Conservation (phyloP, 2,797 vertebrate genomes). For the Numenius phaeopus region DNA sequence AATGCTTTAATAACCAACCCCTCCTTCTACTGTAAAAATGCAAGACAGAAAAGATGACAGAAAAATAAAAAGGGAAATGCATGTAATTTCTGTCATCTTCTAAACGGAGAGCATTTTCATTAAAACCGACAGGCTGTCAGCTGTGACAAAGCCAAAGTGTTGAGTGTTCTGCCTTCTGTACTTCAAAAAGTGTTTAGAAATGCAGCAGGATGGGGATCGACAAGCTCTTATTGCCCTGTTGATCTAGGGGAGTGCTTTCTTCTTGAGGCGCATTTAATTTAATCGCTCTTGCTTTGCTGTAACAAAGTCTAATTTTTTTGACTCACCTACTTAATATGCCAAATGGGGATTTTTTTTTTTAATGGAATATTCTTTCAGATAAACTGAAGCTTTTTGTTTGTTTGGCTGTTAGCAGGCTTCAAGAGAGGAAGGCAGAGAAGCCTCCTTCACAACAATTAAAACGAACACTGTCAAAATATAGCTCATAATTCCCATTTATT, state of each 20-base stretch:
- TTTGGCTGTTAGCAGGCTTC: slow-evolving; percentile 5
- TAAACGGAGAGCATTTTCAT: slow-evolving; percentile 75
- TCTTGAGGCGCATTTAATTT: slow-evolving; percentile 81
- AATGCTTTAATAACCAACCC: slow-evolving; percentile 57
- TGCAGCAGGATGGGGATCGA: background rate
- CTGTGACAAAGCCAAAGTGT: slow-evolving; percentile 68
- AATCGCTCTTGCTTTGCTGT: slow-evolving; percentile 80
- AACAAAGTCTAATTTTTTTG: slow-evolving; percentile 78
- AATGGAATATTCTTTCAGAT: slow-evolving; percentile 17
- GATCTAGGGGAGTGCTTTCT: slow-evolving; percentile 75
- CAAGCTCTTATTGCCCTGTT: background rate
- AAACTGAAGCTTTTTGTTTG: slow-evolving; percentile 39
- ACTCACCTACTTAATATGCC: slow-evolving; percentile 78
- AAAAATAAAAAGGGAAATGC: slow-evolving; percentile 66
- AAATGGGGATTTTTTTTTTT: slow-evolving; percentile 67
- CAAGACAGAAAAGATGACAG: slow-evolving; percentile 46
- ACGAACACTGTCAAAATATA: slow-evolving; percentile 59
- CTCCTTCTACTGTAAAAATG: slow-evolving; percentile 16
- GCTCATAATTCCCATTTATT: slow-evolving; percentile 40
- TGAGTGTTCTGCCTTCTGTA: background rate
- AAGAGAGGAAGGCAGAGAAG: slow-evolving; percentile 14
- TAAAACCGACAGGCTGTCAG: slow-evolving; percentile 76
- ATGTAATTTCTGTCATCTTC: slow-evolving; percentile 62
- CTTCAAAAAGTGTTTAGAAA: slow-evolving; percentile 60
- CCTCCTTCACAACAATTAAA: slow-evolving; percentile 34